Percentiles rank a stretch among this genome's conserved stretches.
Conservation (phyloP, 2,113 vertebrate genomes). For the Rhabdomys dilectus region DNA sequence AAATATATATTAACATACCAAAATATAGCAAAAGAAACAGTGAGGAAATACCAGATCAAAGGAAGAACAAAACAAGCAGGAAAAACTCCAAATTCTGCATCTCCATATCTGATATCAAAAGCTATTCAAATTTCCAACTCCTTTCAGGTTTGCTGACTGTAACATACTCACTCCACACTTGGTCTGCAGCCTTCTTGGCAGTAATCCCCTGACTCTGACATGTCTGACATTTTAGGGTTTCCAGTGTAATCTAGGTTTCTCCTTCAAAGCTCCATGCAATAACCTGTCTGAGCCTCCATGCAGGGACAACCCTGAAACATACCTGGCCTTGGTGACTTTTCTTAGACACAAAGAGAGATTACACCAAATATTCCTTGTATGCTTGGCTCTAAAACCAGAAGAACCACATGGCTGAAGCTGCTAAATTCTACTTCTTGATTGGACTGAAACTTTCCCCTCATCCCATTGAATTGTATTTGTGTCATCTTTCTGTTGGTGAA, state of each 20-base stretch:
- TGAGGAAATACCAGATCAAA: neutral
- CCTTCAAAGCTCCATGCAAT: neutral
- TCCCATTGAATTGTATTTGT: neutral
- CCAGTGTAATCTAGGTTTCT: neutral
- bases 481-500: neutral
- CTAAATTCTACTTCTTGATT: neutral
- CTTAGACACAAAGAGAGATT: neutral
- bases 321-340: neutral
- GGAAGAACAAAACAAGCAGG: neutral
- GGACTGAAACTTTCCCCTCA: neutral
- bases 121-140: neutral
- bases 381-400: neutral
- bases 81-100: neutral
- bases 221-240: neutral
- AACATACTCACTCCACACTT: neutral
- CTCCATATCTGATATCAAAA: neutral
- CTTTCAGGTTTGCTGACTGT: neutral
- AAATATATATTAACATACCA: neutral
- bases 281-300: neutral
- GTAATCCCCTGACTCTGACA: neutral
- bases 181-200: neutral
- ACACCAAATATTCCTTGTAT: neutral
- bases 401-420: neutral
- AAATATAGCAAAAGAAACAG: neutral
- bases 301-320: neutral